phyloP scores from a whole-genome alignment of 2,113 vertebrate genomes.

The Empidonax alnorum region DNA sequence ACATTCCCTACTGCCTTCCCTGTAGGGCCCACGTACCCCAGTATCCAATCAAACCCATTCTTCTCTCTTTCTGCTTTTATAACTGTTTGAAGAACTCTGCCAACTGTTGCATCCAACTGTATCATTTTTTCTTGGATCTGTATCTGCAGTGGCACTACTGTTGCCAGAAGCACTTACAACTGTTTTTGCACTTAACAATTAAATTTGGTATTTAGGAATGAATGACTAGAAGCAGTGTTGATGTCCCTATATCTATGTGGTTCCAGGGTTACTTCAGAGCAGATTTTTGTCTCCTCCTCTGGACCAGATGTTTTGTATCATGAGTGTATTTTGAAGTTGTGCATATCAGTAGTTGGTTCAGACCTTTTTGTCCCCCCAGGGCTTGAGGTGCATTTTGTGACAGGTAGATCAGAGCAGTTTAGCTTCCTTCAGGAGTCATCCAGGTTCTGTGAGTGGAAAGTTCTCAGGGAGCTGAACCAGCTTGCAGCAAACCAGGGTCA shows the following conservation, averaged over 20 bases:
- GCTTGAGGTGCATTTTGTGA: background rate
- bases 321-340: background rate
- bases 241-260: background rate
- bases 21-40: background rate
- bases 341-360: background rate
- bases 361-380: background rate
- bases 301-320: background rate
- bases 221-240: background rate
- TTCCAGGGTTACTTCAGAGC: background rate
- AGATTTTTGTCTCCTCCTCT: background rate
- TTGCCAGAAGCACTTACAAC: background rate
- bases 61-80: background rate
- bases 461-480: background rate
- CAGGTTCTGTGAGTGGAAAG: background rate
- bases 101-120: background rate
- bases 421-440: background rate
- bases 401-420: background rate
- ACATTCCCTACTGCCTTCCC: accelerated
- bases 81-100: background rate
- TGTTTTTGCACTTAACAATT: background rate
- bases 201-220: background rate
- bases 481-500: background rate
- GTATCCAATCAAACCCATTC: background rate
- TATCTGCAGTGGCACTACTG: background rate
- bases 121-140: background rate